Base-by-base conservation (phyloP, 2,888 invertebrate genomes). In the Tinea semifulvella region DNA sequence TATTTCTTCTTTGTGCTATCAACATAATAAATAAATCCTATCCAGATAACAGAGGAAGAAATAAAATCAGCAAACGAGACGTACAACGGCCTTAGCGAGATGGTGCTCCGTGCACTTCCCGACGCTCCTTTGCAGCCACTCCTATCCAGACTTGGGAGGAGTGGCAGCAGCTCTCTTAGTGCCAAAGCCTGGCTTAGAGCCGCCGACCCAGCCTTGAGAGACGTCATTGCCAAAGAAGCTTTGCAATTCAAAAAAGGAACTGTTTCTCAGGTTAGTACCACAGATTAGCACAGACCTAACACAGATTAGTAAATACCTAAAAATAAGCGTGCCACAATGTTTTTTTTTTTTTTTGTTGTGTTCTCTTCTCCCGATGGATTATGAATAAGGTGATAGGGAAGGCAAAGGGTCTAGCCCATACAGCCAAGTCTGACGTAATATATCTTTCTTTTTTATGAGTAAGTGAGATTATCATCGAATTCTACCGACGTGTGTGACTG, bases 211-310 rank as follows among this genome's bases (percentile, higher is more conserved):
- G 90, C 91, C 3, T 69, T 94, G 44, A 85, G 88, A 56, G 87
- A 88, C 52, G 93, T 94, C 8, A 92, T 94, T 43, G 91, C 91
- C 44, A 94, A 93, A 65, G 93, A 94, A 71, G 92, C 93, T 1
- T 65, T 94, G 36, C 92, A 93, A 54, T 93, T 91, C 85, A 85
- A 88, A 54, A 85, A 87, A 59, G 86, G 86, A 16, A 79, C 82
- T 46, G 65, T 79, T 7, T 80, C 82, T 1, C 82, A 82, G 68
- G 81, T 80, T 31, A 11, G n/a, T n/a, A n/a, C n/a, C n/a, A n/a
- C n/a, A n/a, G n/a, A n/a, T n/a, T n/a, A n/a, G n/a, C n/a, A n/a
- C n/a, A n/a, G n/a, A n/a, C n/a, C n/a, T n/a, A n/a, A n/a, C n/a
- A n/a, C n/a, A n/a, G n/a, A n/a, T n/a, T n/a, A n/a, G n/a, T n/a